Percentiles rank a stretch among this genome's conserved stretches.
Evolutionary conservation across 2,888 invertebrate genomes (phyloP).

Genomic region (Ectropis crepuscularia): DNA sequence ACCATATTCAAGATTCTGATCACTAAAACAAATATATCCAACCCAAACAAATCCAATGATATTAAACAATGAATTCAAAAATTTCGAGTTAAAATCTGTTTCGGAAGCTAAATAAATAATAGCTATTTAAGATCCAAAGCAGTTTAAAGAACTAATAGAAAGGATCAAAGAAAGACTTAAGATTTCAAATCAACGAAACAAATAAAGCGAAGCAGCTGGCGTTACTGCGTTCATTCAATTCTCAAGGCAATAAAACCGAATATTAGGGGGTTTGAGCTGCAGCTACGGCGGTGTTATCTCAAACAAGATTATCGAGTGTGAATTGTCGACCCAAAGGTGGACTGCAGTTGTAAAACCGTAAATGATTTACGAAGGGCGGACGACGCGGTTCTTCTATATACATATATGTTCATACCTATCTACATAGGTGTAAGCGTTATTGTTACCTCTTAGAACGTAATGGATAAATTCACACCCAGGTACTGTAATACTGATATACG

Average conservation of each 20-base stretch:
- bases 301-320: slow-evolving; percentile 79
- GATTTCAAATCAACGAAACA: slow-evolving; percentile 17
- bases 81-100: neutral
- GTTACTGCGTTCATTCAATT: slow-evolving; percentile 28
- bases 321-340: slow-evolving; percentile 70
- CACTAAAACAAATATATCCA: no score
- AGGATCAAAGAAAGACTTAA: slow-evolving; percentile 11
- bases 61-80: no score
- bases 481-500: no score
- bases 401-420: neutral
- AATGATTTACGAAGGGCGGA: slow-evolving; percentile 35
- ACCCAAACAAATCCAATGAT: no score
- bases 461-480: no score
- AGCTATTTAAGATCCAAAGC: neutral
- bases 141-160: slow-evolving; percentile 6
- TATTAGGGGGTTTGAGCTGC: slow-evolving; percentile 35
- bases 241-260: slow-evolving; percentile 23
- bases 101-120: neutral
- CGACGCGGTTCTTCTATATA: slow-evolving; percentile 29
- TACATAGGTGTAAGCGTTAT: neutral
- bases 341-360: slow-evolving; percentile 46
- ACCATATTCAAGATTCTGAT: no score
- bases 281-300: slow-evolving; percentile 63
- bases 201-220: slow-evolving; percentile 22
- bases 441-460: neutral